These are phyloP conservation scores for Rutilus rutilus DNA, from an alignment of 2,113 vertebrate genomes.

Conservation along the genomic window DNA sequence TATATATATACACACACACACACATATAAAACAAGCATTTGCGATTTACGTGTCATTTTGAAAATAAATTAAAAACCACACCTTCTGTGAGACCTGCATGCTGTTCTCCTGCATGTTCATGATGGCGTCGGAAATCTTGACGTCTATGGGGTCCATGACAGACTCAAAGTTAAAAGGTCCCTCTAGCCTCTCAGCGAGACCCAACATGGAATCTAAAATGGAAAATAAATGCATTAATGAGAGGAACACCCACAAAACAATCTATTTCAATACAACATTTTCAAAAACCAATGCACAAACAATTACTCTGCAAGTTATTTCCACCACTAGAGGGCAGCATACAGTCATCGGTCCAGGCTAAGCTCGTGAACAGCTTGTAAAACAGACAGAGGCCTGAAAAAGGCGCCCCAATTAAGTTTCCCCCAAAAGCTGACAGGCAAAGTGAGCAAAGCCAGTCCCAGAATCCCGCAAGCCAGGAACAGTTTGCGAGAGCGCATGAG, in stretches of 20 bases:
- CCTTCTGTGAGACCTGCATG: slow-evolving; percentile 95
- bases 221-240: slow-evolving; percentile 8
- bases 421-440: slow-evolving; percentile 53
- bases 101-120: slow-evolving; percentile 99
- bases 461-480: slow-evolving; percentile 28
- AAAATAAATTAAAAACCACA: slow-evolving; percentile 60
- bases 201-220: slow-evolving; percentile 88
- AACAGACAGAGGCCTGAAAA: slow-evolving; percentile 39
- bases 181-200: slow-evolving; percentile 90
- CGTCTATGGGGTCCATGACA: slow-evolving; percentile 95
- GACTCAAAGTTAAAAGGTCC: slow-evolving; percentile 98
- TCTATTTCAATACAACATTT: neutral
- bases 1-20: too few species aligned
- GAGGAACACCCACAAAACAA: neutral
- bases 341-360: neutral
- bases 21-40: too few species aligned
- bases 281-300: neutral
- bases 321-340: slow-evolving; percentile 67
- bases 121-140: slow-evolving; percentile 96
- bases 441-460: slow-evolving; percentile 50
- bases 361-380: neutral
- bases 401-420: slow-evolving; percentile 35
- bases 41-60: neutral
- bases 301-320: neutral
- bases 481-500: slow-evolving; percentile 20